Evolutionary conservation across 2,888 invertebrate genomes (phyloP), one percentile per base, ranked within the genome.

Genomic region (Tetragonula carbonaria): DNA sequence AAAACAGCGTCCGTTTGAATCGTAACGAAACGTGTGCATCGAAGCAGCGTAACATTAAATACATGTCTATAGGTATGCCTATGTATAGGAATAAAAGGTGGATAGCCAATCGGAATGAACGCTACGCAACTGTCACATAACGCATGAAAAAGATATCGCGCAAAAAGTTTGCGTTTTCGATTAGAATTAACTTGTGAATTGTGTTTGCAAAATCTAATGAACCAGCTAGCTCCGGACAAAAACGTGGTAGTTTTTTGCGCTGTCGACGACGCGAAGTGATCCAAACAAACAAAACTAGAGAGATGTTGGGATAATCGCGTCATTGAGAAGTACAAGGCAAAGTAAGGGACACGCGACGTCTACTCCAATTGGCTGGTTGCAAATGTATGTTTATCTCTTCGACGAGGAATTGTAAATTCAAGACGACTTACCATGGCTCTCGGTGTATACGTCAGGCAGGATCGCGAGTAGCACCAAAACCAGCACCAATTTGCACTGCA

Each of bases 341-440:
- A 45, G 45, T 45, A 8, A 45, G 1, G 8, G 6, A 11, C 53
- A 62, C 67, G 73, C 53, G 50, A 33, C 11, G 51, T 28, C 5
- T 55, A 38, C 18, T 28, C 18, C 33, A 28, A 14, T 14, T 45
- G 33, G n/a, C 14, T 18, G 53, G 68, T 21, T 33, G 33, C 33
- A 33, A 33, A 3, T 33, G 38, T 55, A 53, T 57, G 2, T 55
- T 59, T 57, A 18, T 57, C 2, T 57, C 16, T 16, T 8, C 14
- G 11, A 18, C 4, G 14, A 62, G 16, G 57, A 8, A 18, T 0
- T 33, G 45, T 2, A 59, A 14, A 33, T 16, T 4, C 18, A 63
- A 70, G 63, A 82, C 82, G 90, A 91, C 93, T 93, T 88, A 94
- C 94, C 93, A 90, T 92, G 91, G 82, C 80, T 92, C 77, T 90